A percentile compares a stretch with the other conserved stretches of the same genome.
Conservation (phyloP, 2,113 vertebrate species). For the pig (Sus scrofa) region DNA sequence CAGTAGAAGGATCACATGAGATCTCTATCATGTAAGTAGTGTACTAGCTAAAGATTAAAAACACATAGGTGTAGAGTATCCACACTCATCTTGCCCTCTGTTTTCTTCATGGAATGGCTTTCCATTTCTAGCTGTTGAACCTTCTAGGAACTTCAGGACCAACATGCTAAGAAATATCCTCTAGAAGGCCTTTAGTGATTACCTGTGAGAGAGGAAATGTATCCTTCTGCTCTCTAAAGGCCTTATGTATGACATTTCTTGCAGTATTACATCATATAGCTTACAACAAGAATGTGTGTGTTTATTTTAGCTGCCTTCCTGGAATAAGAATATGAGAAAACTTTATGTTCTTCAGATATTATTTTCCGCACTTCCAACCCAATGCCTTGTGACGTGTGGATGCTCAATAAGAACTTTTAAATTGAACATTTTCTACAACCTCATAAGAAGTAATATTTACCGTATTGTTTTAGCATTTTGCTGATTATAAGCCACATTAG, state of each 20-base stretch:
- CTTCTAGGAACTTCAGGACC: not conserved
- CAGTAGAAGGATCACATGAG: not conserved
- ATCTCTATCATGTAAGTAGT: not conserved
- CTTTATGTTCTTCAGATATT: not conserved
- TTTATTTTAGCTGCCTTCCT: not conserved
- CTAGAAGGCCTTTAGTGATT: not conserved
- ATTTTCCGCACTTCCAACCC: not conserved
- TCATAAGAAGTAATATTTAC: not conserved
- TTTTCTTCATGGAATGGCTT: not conserved
- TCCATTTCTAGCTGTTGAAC: not conserved
- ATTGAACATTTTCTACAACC: not conserved
- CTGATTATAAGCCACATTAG: not conserved
- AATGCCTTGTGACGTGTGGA: accelerated
- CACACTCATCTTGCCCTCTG: not conserved
- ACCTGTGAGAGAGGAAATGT: not conserved
- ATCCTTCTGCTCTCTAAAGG: not conserved
- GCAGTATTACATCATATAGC: no score
- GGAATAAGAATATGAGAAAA: not conserved
- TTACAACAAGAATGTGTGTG: not conserved
- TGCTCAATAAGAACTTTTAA: not conserved
- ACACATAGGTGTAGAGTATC: not conserved
- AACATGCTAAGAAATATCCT: not conserved
- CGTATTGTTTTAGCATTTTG: not conserved
- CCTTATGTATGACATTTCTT: not conserved
- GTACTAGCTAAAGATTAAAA: not conserved